Evolutionary conservation across 2,888 invertebrate genomes (phyloP), one percentile per base, ranked within the genome.

Genomic region (Crepidodera aurea): DNA sequence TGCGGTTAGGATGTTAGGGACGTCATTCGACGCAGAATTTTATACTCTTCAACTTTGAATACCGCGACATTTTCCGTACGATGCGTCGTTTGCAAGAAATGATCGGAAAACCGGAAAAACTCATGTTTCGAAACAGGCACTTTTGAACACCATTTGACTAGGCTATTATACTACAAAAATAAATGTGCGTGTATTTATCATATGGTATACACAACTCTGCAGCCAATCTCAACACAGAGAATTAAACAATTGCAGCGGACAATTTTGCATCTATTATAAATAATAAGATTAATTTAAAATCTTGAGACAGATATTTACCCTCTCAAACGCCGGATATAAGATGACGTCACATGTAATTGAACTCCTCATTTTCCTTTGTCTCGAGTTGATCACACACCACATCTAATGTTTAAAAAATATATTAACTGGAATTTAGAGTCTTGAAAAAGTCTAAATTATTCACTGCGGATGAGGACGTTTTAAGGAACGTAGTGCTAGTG

Each of bases 211-310:
- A n/a, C n/a, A n/a, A n/a, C n/a, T n/a, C n/a, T n/a, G n/a, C n/a
- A n/a, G n/a, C 18, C 40, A 40, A 40, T 40, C 27, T 54, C 18
- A 54, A 32, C 29, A 44, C 19, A 16, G 42, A 44, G 6, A 4
- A 65, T 57, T 42, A 69, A 68, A 65, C 71, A 71, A 71, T 71
- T 71, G 67, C 62, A 65, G 39, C 68, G 69, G 67, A 72, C 70
- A 66, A 73, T 72, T 70, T 75, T 72, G 72, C 73, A 72, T 74
- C 74, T 66, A 74, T 76, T 76, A 75, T 73, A 73, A 75, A 74
- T 72, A 76, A 76, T 74, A 69, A 72, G 70, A 71, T 70, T 71
- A 74, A 75, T 75, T 75, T 73, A 71, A 69, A 66, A 62, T 62
- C 57, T 70, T 67, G 65, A 68, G 66, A 70, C 64, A 61, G 64